A percentile compares a stretch with the other conserved stretches of the same genome.
phyloP scores from a whole-genome alignment of 2,888 invertebrate genomes.

The Agriopis marginaria region DNA sequence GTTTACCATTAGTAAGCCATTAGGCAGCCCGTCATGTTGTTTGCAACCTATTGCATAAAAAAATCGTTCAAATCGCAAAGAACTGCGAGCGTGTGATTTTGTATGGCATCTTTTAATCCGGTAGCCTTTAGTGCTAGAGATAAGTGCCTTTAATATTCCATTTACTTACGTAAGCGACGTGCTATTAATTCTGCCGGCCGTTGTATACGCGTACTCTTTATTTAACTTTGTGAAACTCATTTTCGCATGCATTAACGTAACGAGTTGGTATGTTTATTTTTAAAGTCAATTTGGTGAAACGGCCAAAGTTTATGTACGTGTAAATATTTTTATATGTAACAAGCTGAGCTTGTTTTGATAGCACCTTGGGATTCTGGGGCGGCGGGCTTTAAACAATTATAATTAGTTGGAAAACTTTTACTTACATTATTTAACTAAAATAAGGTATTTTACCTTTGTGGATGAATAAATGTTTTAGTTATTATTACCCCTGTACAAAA shows the following conservation, averaged over 20 bases:
- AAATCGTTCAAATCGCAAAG: too few relatives aligned
- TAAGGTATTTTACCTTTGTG: background rate
- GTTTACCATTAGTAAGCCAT: too few relatives aligned
- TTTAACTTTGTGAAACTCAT: conserved; percentile 46
- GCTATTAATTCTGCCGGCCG: conserved; percentile 21
- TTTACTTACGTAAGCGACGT: background rate
- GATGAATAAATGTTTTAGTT: background rate
- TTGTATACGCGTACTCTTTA: conserved; percentile 37
- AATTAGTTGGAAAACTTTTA: conserved; percentile 11
- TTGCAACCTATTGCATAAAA: too few relatives aligned
- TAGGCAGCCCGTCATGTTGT: too few relatives aligned
- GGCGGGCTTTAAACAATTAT: conserved; percentile 1
- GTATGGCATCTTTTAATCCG: too few relatives aligned
- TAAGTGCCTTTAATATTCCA: background rate
- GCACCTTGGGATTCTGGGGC: conserved; percentile 4
- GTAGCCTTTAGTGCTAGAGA: too few relatives aligned
- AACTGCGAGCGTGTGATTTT: too few relatives aligned
- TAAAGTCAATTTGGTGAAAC: conserved; percentile 42
- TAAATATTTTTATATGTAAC: conserved; percentile 26
- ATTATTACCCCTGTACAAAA: too few relatives aligned
- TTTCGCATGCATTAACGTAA: conserved; percentile 47
- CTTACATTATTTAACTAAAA: background rate
- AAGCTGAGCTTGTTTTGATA: conserved; percentile 19
- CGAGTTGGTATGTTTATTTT: conserved; percentile 44
- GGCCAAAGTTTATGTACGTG: conserved; percentile 31